Conservation (phyloP, 2,113 vertebrate species). For the Phaethornis superciliosus region DNA sequence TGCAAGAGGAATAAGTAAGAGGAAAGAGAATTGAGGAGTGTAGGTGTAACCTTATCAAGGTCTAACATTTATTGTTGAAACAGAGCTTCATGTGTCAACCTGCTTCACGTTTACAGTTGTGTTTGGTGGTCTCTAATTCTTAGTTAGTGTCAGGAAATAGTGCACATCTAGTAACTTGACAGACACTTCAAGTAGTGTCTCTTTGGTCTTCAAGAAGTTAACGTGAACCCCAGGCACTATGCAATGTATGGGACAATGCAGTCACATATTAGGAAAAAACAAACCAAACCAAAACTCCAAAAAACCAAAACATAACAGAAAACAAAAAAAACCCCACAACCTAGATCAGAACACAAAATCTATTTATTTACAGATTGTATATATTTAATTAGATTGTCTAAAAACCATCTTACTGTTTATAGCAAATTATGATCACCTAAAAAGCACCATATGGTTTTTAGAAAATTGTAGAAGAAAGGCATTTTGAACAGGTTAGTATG, state of each 20-base stretch:
- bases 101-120: neutral
- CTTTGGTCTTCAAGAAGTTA: neutral
- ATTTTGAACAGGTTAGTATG: neutral
- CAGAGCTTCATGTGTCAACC: fast-evolving
- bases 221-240: neutral
- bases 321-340: too few relatives aligned
- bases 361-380: neutral
- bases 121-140: neutral
- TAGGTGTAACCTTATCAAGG: neutral
- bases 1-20: neutral
- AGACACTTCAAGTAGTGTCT: neutral
- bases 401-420: neutral
- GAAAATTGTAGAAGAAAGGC: fast-evolving
- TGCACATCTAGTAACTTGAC: neutral
- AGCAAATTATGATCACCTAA: neutral
- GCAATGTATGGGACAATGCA: neutral
- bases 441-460: fast-evolving
- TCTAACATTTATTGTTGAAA: neutral
- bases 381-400: neutral
- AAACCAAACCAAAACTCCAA: too few relatives aligned
- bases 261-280: neutral
- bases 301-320: too few relatives aligned
- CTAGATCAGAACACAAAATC: neutral
- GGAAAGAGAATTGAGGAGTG: neutral
- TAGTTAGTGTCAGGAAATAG: neutral